Conservation (phyloP, 2,797 vertebrate genomes). For the Merluccius polli region DNA sequence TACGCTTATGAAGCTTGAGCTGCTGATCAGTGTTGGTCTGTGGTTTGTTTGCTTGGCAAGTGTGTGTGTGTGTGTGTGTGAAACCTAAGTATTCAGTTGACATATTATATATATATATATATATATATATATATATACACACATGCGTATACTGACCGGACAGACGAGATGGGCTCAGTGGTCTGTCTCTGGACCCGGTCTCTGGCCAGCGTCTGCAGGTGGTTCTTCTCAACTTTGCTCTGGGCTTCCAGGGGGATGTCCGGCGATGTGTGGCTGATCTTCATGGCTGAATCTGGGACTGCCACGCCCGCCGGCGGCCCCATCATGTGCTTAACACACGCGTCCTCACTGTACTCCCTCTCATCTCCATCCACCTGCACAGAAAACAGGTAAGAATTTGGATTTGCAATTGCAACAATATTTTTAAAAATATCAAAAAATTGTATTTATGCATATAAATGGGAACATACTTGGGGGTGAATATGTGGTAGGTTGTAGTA, state of each 20-base stretch:
- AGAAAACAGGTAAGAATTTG: constrained; percentile 7
- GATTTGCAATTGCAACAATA: not conserved
- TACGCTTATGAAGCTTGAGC: not conserved
- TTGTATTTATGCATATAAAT: not conserved
- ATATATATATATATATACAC: not conserved
- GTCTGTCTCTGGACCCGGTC: constrained; percentile 87
- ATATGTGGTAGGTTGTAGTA: not conserved
- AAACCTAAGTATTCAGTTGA: not conserved
- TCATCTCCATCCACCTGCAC: constrained; percentile 79
- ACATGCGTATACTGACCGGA: constrained; percentile 72
- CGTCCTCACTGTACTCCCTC: constrained; percentile 85
- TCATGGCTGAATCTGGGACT: constrained; percentile 85
- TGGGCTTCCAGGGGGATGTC: constrained; percentile 89
- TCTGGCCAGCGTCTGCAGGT: constrained; percentile 74
- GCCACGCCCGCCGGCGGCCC: constrained; percentile 42
- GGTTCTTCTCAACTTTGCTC: constrained; percentile 80
- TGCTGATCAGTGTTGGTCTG: not conserved
- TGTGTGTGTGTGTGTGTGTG: not conserved
- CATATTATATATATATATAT: not conserved
- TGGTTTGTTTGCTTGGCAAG: not conserved
- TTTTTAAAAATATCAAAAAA: not conserved
- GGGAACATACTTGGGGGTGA: not conserved
- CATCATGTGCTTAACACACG: constrained; percentile 77
- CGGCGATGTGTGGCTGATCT: constrained; percentile 97
- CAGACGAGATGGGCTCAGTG: constrained; percentile 90